These are phyloP conservation scores for Pardosa pseudoannulata DNA, from an alignment of 2,888 invertebrate species.

Conservation along the genomic window DNA sequence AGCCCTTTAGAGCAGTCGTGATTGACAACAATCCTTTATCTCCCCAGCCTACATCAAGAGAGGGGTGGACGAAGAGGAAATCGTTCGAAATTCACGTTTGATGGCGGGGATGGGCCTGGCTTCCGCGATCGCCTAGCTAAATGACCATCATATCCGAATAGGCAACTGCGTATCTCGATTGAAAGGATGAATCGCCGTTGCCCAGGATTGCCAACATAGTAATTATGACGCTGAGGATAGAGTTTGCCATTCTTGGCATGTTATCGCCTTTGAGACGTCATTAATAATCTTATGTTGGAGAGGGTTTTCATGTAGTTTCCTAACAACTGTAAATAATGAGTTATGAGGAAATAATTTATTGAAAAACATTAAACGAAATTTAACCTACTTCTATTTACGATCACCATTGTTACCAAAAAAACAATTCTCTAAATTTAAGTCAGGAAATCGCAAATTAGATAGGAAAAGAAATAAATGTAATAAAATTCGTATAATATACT, in stretches of 20 bases:
- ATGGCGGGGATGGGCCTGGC: slow-evolving; percentile 33
- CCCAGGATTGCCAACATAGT: neutral
- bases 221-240: neutral
- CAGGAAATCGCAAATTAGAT: too few relatives aligned
- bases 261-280: too few relatives aligned
- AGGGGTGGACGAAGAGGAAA: slow-evolving; percentile 32
- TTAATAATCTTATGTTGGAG: too few relatives aligned
- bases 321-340: too few relatives aligned
- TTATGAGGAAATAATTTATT: too few relatives aligned
- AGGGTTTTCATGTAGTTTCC: too few relatives aligned
- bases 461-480: too few relatives aligned
- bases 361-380: too few relatives aligned
- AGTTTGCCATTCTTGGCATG: neutral
- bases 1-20: slow-evolving; percentile 8
- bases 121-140: slow-evolving; percentile 55
- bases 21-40: slow-evolving; percentile 17
- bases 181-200: neutral
- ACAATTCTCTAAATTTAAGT: too few relatives aligned
- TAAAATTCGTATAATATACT: too few relatives aligned
- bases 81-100: slow-evolving; percentile 61
- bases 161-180: slow-evolving; percentile 19
- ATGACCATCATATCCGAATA: slow-evolving; percentile 65
- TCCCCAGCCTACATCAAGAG: neutral
- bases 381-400: too few relatives aligned
- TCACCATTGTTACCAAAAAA: too few relatives aligned